These are phyloP conservation scores for Diplodus sargus DNA, from an alignment of 2,797 vertebrate genomes.

Conservation along the genomic window DNA sequence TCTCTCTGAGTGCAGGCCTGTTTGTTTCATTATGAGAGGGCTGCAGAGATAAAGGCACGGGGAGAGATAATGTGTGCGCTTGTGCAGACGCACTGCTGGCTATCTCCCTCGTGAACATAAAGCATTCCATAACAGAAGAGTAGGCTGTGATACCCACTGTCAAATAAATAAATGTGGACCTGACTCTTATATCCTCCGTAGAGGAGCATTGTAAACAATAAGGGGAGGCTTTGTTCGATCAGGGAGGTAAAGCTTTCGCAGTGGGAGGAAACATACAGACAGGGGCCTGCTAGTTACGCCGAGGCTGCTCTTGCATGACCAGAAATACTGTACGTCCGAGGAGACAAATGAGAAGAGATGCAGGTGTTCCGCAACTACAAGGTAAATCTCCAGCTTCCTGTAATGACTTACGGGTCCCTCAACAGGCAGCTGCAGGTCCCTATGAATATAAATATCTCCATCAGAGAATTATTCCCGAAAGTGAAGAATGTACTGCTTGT, in stretches of 20 bases:
- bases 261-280: slow-evolving; percentile 28
- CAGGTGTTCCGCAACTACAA: slow-evolving; percentile 39
- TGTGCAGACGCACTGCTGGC: slow-evolving; percentile 40
- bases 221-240: slow-evolving; percentile 44
- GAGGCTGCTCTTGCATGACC: slow-evolving; percentile 36
- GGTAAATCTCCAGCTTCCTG: slow-evolving; percentile 35
- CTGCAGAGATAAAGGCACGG: slow-evolving; percentile 62
- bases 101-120: slow-evolving; percentile 64
- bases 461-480: slow-evolving; percentile 41
- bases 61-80: slow-evolving; percentile 46
- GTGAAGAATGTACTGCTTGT: slow-evolving; percentile 25
- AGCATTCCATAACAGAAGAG: slow-evolving; percentile 57
- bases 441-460: slow-evolving; percentile 35
- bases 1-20: slow-evolving; percentile 59
- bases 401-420: slow-evolving; percentile 34
- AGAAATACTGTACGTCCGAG: slow-evolving; percentile 25
- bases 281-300: not conserved
- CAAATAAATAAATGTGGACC: slow-evolving; percentile 60
- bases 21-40: slow-evolving; percentile 72
- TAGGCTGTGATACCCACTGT: slow-evolving; percentile 47
- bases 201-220: slow-evolving; percentile 45
- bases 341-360: slow-evolving; percentile 50
- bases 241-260: slow-evolving; percentile 32
- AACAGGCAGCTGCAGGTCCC: slow-evolving; percentile 28
- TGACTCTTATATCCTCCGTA: slow-evolving; percentile 48